phyloP scores from a whole-genome alignment of 2,113 vertebrate genomes.

The Spermophilus dauricus region DNA sequence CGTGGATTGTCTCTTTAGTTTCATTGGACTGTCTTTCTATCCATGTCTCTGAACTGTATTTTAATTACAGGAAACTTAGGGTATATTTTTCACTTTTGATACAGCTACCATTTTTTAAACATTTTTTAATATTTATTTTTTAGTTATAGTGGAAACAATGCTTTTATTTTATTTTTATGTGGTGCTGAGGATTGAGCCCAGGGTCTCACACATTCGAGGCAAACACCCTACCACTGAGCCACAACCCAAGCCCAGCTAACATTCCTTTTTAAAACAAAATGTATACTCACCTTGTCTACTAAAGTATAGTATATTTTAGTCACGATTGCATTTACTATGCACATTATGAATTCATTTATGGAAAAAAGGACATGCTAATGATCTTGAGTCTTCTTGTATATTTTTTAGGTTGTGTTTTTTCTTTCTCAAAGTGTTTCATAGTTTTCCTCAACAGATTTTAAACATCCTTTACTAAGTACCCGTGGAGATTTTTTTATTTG shows the following conservation, averaged over 20 bases:
- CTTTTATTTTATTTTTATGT: too few relatives aligned
- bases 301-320: not conserved
- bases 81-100: not conserved
- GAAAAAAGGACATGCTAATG: not conserved
- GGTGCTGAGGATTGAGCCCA: too few relatives aligned
- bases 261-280: too few relatives aligned
- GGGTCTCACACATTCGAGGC: too few relatives aligned
- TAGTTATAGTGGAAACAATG: too few relatives aligned
- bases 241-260: too few relatives aligned
- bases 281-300: not conserved
- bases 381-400: not conserved
- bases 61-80: not conserved
- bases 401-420: not conserved
- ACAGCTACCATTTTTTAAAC: not conserved
- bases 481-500: not conserved
- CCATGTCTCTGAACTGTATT: not conserved
- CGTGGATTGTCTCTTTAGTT: not conserved
- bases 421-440: not conserved
- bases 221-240: too few relatives aligned
- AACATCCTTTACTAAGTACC: not conserved
- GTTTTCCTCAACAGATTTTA: not conserved
- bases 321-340: not conserved
- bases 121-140: too few relatives aligned
- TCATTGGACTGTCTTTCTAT: not conserved
- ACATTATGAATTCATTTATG: not conserved